Conservation (phyloP, 2,113 vertebrate genomes). For the Arvicanthis niloticus region DNA sequence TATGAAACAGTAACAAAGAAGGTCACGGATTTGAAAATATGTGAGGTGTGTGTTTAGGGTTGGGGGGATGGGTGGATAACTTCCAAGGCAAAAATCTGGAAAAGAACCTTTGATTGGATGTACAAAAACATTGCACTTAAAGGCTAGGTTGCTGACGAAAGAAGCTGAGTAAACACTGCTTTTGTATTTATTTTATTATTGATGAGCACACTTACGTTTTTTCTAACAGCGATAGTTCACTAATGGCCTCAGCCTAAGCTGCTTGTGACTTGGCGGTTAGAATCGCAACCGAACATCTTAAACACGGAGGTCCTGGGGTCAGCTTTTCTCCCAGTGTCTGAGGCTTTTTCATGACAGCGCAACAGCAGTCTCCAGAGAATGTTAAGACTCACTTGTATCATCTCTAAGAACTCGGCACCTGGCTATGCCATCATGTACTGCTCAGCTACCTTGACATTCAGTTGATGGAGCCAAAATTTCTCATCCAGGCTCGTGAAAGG, state of each 20-base stretch:
- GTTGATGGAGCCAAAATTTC: background rate
- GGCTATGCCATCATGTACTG: too few relatives aligned
- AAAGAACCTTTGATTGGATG: background rate
- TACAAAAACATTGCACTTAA: too few relatives aligned
- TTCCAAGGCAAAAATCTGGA: background rate
- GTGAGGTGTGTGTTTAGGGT: background rate
- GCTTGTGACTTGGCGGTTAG: too few relatives aligned
- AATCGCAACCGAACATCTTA: background rate
- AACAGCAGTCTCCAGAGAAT: background rate
- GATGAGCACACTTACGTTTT: too few relatives aligned
- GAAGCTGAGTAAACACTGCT: accelerated
- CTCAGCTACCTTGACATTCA: too few relatives aligned
- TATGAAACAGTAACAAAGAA: background rate
- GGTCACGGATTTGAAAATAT: background rate
- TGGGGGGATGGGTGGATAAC: too few relatives aligned
- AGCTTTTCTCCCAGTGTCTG: background rate
- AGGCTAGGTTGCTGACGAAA: background rate
- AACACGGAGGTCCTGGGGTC: background rate
- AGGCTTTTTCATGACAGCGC: background rate
- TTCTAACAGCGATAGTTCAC: background rate
- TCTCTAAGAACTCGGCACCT: background rate
- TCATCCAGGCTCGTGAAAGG: too few relatives aligned
- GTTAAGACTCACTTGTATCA: background rate
- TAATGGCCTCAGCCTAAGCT: background rate
- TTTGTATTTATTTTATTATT: background rate